These are phyloP conservation scores for Prostheceraeus crozeri DNA, from an alignment of 2,888 invertebrate genomes.

Conservation along the genomic window DNA sequence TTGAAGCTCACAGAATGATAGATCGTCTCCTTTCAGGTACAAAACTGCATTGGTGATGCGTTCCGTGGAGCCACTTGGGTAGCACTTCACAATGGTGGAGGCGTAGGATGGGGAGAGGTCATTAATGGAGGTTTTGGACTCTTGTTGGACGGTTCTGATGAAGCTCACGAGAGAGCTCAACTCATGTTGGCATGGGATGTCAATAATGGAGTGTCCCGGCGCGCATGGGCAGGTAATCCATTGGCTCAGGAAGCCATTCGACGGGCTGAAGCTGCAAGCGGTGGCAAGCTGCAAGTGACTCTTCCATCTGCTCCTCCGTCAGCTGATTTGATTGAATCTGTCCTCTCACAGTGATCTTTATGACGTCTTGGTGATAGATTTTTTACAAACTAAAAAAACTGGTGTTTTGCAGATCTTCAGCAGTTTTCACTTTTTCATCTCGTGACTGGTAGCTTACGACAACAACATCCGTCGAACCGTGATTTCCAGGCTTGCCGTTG, in stretches of 20 bases:
- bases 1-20: too few species aligned
- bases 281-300: neutral
- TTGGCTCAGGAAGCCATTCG: slow-evolving; percentile 60
- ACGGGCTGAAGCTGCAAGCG: slow-evolving; percentile 45
- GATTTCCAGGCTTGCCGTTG: too few species aligned
- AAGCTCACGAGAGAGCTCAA: slow-evolving; percentile 58
- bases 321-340: too few species aligned
- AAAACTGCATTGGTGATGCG: slow-evolving; percentile 62
- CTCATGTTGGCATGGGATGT: slow-evolving; percentile 63
- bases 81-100: slow-evolving; percentile 62
- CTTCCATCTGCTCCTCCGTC: too few species aligned
- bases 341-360: too few species aligned
- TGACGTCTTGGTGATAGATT: too few species aligned
- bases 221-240: slow-evolving; percentile 62
- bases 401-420: too few species aligned
- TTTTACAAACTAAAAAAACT: too few species aligned
- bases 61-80: slow-evolving; percentile 65
- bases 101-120: slow-evolving; percentile 63
- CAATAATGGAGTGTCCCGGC: slow-evolving; percentile 61
- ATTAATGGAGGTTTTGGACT: slow-evolving; percentile 65
- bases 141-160: slow-evolving; percentile 61
- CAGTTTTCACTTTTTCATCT: too few species aligned
- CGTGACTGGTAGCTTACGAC: too few species aligned
- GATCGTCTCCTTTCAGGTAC: slow-evolving; percentile 49
- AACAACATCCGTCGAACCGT: too few species aligned